Percentiles rank a stretch among this genome's conserved stretches.
phyloP scores from a whole-genome alignment of 2,888 invertebrate species.

The Loripinus fragilis region DNA sequence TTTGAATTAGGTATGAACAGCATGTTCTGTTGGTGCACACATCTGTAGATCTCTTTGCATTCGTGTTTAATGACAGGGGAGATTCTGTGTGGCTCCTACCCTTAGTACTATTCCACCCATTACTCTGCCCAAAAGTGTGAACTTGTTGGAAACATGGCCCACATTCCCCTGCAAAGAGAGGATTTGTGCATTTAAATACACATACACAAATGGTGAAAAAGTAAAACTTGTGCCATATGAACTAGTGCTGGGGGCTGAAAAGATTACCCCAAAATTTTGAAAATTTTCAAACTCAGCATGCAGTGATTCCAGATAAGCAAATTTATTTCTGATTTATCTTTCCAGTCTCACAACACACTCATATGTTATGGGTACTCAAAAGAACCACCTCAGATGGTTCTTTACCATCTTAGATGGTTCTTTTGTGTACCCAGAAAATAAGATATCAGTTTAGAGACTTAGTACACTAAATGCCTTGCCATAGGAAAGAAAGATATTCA shows the following conservation, averaged over 20 bases:
- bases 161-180: slow-evolving; percentile 54
- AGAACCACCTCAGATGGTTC: too few relatives aligned
- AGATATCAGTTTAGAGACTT: too few relatives aligned
- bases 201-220: slow-evolving; percentile 38
- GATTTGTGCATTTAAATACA: slow-evolving; percentile 56
- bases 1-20: background rate
- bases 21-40: slow-evolving; percentile 1
- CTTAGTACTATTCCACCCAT: background rate
- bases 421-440: too few relatives aligned
- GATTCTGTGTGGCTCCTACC: background rate
- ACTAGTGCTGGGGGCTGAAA: slow-evolving; percentile 38
- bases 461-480: too few relatives aligned
- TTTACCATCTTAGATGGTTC: too few relatives aligned
- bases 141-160: background rate
- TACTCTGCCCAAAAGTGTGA: background rate
- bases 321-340: too few relatives aligned
- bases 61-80: background rate
- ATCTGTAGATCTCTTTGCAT: background rate
- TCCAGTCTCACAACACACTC: too few relatives aligned
- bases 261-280: slow-evolving; percentile 28
- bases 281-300: too few relatives aligned
- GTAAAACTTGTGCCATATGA: background rate
- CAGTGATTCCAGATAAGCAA: too few relatives aligned
- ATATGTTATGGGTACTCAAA: too few relatives aligned
- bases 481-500: too few relatives aligned